Conservation (phyloP, 2,797 vertebrate genomes). For the Tangara arthus region DNA sequence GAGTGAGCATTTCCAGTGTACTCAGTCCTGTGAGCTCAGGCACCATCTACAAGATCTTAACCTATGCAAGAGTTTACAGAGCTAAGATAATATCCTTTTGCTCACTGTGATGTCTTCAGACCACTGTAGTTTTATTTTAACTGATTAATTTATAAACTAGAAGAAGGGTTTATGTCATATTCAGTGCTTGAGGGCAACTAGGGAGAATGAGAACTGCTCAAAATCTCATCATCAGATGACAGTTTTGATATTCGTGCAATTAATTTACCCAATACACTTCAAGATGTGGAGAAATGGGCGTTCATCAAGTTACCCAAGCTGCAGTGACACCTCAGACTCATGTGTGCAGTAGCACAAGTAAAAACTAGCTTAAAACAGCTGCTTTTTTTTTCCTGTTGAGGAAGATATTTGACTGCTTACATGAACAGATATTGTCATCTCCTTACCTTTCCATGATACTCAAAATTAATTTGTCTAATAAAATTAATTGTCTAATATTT, state of each 20-base stretch:
- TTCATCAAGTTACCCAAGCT: neutral
- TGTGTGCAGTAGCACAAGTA: neutral
- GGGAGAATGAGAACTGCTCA: neutral
- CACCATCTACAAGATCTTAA: neutral
- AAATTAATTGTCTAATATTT: too few species aligned
- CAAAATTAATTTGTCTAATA: neutral
- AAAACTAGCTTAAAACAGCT: neutral
- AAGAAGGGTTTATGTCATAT: neutral
- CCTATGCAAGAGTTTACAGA: neutral
- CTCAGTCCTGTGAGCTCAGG: neutral
- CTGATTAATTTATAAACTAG: neutral
- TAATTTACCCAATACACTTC: neutral
- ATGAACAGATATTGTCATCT: neutral
- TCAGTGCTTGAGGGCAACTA: neutral
- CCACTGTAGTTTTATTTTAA: neutral
- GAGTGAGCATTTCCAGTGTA: neutral
- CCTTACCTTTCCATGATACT: neutral
- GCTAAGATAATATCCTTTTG: too few species aligned
- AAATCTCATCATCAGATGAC: neutral
- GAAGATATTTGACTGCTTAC: neutral
- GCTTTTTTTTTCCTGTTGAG: neutral
- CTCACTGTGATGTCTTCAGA: neutral
- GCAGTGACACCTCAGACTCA: neutral
- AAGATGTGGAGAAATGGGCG: accelerated
- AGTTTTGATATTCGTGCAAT: neutral